phyloP scores from a whole-genome alignment of 1,140 invertebrate genomes.

The Maniola jurtina region DNA sequence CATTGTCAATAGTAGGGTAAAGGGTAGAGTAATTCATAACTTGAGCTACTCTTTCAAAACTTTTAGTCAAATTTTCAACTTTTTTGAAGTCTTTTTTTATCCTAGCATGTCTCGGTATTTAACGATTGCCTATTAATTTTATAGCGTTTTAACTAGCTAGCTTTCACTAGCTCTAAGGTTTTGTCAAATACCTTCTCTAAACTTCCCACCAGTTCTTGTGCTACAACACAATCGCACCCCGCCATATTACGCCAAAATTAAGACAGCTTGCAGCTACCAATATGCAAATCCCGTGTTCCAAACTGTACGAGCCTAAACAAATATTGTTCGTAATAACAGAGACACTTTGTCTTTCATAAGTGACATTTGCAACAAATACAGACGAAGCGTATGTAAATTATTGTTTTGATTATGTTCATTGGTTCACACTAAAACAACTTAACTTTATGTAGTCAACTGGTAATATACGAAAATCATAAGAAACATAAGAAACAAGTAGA shows the following conservation, averaged over 20 bases:
- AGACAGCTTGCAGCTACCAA: constrained; percentile 56
- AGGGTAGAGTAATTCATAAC: no score
- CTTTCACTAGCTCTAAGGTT: no score
- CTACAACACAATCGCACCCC: constrained; percentile 38
- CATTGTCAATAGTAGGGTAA: no score
- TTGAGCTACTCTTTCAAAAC: no score
- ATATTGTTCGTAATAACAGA: constrained; percentile 44
- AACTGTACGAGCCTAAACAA: constrained; percentile 36
- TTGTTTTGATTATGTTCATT: constrained; percentile 15
- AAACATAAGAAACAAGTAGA: no score
- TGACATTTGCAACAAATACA: constrained; percentile 33
- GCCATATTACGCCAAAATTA: constrained; percentile 55
- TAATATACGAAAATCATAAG: neutral
- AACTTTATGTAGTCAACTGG: neutral
- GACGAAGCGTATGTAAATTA: constrained; percentile 26
- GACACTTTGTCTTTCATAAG: constrained; percentile 44
- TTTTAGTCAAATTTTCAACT: no score
- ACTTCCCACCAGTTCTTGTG: neutral
- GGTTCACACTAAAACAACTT: constrained; percentile 4
- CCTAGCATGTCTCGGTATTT: no score
- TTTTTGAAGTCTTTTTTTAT: no score
- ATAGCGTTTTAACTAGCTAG: no score
- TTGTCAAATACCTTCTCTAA: neutral
- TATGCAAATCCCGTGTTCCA: constrained; percentile 43
- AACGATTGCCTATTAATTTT: no score